Evolutionary conservation across 2,797 vertebrate species (phyloP).

Genomic region (Leptodactylus fallax): DNA sequence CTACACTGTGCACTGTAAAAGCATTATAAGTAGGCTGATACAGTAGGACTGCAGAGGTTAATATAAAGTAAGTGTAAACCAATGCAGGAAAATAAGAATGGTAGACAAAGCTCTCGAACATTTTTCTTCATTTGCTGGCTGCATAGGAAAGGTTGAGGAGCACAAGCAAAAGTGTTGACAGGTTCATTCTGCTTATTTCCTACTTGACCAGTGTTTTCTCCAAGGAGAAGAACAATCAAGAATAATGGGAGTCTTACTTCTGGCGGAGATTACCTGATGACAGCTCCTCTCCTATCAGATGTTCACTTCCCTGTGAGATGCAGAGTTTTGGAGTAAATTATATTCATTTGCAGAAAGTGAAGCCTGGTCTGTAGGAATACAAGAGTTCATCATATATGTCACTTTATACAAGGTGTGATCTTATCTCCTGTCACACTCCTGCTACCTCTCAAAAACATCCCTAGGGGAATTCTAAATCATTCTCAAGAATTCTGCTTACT

Average conservation of each 20-base stretch:
- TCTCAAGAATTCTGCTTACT: constrained; percentile 16
- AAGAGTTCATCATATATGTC: not conserved
- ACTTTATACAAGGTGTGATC: constrained; percentile 9
- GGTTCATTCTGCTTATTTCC: constrained; percentile 56
- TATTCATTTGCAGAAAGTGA: constrained; percentile 47
- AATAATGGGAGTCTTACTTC: constrained; percentile 37
- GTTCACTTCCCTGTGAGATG: constrained; percentile 28
- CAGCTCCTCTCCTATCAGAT: constrained; percentile 22
- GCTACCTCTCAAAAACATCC: not conserved
- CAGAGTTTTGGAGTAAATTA: constrained; percentile 29
- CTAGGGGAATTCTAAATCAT: not conserved
- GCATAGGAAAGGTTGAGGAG: constrained; percentile 38
- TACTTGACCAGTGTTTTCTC: constrained; percentile 50
- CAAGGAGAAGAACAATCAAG: constrained; percentile 42
- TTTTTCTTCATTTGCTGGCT: constrained; percentile 38
- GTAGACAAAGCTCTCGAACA: constrained; percentile 22
- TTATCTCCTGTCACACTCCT: constrained; percentile 22
- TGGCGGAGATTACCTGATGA: constrained; percentile 52
- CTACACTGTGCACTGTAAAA: no score
- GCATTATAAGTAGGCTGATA: no score
- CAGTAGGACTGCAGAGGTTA: not conserved
- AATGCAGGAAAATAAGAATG: not conserved
- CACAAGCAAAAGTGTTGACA: constrained; percentile 48
- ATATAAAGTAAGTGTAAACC: not conserved
- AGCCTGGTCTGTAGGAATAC: not conserved